phyloP scores from a whole-genome alignment of 2,113 vertebrate species.

The Pardalotus punctatus region DNA sequence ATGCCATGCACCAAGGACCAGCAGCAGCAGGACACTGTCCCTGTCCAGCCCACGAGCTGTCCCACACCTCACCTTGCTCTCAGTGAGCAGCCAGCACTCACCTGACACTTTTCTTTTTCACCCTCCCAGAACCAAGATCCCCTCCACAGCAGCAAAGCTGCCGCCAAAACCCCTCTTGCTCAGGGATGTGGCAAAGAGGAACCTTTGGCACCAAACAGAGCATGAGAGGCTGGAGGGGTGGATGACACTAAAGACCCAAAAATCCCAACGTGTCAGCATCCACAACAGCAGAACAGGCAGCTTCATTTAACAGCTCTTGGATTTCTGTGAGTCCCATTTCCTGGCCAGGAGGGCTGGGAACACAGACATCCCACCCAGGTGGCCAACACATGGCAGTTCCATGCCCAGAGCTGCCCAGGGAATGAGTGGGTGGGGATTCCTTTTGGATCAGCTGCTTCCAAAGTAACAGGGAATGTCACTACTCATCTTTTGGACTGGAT shows the following conservation, averaged over 20 bases:
- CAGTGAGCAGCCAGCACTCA: not conserved
- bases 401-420: not conserved
- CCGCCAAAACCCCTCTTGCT: not conserved
- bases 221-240: not conserved
- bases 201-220: too few relatives aligned
- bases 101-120: fast-evolving
- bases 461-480: not conserved
- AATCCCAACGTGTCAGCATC: not conserved
- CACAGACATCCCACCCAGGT: fast-evolving
- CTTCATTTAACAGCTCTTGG: not conserved
- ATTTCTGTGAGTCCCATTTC: not conserved
- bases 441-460: not conserved
- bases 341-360: not conserved
- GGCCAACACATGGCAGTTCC: fast-evolving
- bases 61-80: not conserved
- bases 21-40: not conserved
- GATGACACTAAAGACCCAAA: not conserved
- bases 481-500: not conserved
- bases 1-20: fast-evolving
- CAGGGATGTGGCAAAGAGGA: fast-evolving
- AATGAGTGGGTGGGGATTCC: fast-evolving
- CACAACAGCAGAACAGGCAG: not conserved
- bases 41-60: not conserved
- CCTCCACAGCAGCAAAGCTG: not conserved
- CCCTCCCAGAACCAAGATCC: not conserved